Evolutionary conservation across 2,888 invertebrate species (phyloP), one percentile per base, ranked within the genome.

Genomic region (Cephus rjabovi): DNA sequence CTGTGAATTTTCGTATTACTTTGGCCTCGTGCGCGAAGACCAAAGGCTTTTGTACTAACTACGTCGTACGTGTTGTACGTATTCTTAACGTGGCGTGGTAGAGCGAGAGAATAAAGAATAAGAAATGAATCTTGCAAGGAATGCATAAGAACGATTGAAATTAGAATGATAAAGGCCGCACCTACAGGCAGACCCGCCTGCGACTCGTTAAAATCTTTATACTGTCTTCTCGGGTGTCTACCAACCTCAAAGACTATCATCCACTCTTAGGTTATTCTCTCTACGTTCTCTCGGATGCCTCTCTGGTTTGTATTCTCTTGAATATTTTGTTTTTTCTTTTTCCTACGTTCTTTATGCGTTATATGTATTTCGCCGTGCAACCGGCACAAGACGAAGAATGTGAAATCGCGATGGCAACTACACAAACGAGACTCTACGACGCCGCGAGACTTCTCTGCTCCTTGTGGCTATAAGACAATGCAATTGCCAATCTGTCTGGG

Each of bases 101-200:
- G 56, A 56, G 23, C 2, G 40, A 56, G 9, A 23, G 23, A 56
- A 40, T 40, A 40, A 40, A 15, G 15, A 40, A 56, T 56, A 71
- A 71, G 30, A 71, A 34, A 34, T 15, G 71, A 33, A 71, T 71
- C 71, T 71, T 23, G 71, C 71, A 34, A 34, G 71, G 71, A 71
- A 71, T 71, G 71, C 71, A 76, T 76, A 77, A 77, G 77, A 69
- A 71, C 73, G 80, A 83, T 81, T 81, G 81, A 83, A 85, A 85
- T 85, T 83, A 84, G 79, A 85, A 85, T 85, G 81, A 85, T 82
- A 85, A 84, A 84, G 78, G 83, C 81, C 84, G 76, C 83, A 80
- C 82, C 82, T 76, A 77, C 76, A 35, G 71, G 35, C 40, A n/a
- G 74, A 73, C 71, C 76, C 78, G 80, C 80, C 80, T 75, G 77